These are phyloP conservation scores for Phodopus roborovskii DNA, from an alignment of 2,113 vertebrate genomes.

Conservation along the genomic window DNA sequence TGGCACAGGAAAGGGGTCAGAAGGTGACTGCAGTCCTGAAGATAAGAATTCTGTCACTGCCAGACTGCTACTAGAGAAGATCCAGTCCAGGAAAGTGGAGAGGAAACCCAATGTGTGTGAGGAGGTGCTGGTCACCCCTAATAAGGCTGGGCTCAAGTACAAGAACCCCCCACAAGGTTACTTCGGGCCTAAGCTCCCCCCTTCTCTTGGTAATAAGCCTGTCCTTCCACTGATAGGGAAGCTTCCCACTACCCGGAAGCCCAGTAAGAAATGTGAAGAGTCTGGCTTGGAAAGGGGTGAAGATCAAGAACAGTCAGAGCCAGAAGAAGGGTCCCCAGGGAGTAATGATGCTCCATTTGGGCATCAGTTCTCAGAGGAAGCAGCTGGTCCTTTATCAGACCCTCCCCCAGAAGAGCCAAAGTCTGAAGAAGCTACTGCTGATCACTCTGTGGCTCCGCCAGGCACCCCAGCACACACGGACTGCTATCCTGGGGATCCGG, in stretches of 20 bases:
- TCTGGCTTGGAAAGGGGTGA: slow-evolving; percentile 88
- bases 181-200: slow-evolving; percentile 98
- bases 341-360: slow-evolving; percentile 84
- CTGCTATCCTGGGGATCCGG: slow-evolving; percentile 84
- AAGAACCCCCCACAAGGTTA: slow-evolving; percentile 98
- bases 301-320: slow-evolving; percentile 86
- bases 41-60: slow-evolving; percentile 95
- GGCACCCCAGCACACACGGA: slow-evolving; percentile 80
- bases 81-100: slow-evolving; percentile 93
- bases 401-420: slow-evolving; percentile 84
- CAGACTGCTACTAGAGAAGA: slow-evolving; percentile 94
- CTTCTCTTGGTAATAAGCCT: slow-evolving; percentile 93
- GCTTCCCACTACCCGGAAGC: slow-evolving; percentile 92
- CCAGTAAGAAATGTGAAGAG: slow-evolving; percentile 88
- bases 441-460: slow-evolving; percentile 75
- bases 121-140: slow-evolving; percentile 84
- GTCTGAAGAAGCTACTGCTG: slow-evolving; percentile 71
- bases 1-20: slow-evolving; percentile 74
- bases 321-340: slow-evolving; percentile 85
- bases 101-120: slow-evolving; percentile 85
- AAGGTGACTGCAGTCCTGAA: slow-evolving; percentile 88
- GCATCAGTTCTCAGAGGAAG: slow-evolving; percentile 89
- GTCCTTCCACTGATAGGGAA: slow-evolving; percentile 97
- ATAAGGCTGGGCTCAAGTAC: slow-evolving; percentile 93
- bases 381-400: slow-evolving; percentile 89